Evolutionary conservation across 1,140 invertebrate species (phyloP).

Genomic region (Drosophila pectinifera): DNA sequence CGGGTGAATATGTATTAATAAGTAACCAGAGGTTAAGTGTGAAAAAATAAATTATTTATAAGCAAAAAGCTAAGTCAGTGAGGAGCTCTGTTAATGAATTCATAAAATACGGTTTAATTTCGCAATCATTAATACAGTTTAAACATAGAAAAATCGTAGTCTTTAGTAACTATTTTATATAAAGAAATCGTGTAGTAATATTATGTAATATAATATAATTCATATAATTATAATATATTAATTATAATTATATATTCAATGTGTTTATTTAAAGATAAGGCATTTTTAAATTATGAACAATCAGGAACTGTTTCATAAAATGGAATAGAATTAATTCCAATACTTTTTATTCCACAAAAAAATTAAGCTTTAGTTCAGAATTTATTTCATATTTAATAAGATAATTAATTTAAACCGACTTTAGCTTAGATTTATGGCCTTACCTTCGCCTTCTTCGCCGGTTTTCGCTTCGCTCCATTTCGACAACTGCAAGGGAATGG

Average conservation of each 20-base stretch:
- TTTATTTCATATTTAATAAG: background rate
- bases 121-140: too few species aligned
- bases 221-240: too few species aligned
- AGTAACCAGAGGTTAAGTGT: background rate
- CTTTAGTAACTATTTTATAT: too few species aligned
- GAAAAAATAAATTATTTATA: background rate
- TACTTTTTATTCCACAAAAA: too few species aligned
- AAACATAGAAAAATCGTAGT: too few species aligned
- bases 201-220: too few species aligned
- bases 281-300: too few species aligned
- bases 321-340: background rate
- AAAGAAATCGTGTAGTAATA: too few species aligned
- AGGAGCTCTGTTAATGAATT: background rate
- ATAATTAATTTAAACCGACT: background rate
- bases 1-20: background rate
- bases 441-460: conserved; percentile 83
- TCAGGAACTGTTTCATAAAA: too few species aligned
- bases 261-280: background rate
- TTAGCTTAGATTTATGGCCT: conserved; percentile 30
- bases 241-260: too few species aligned
- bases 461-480: conserved; percentile 83
- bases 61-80: background rate
- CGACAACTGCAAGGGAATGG: conserved; percentile 69
- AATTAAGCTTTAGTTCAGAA: background rate
- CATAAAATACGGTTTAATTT: too few species aligned